Base-by-base conservation (phyloP, 2,113 vertebrate species). In the Eulemur rufifrons region DNA sequence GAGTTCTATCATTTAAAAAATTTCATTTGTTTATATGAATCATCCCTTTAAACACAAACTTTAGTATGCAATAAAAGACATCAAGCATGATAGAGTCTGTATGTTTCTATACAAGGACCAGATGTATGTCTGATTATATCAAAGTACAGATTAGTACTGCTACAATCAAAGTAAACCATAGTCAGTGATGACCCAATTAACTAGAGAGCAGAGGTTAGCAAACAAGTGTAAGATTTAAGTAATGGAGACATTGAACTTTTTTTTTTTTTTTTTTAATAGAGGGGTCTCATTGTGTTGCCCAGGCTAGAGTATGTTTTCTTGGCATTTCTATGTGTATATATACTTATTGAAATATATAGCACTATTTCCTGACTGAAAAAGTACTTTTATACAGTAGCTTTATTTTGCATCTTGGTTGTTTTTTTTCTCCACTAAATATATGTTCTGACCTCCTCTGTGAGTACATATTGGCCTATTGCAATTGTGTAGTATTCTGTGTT, bases 31-130 rank as follows among this genome's bases (percentile, higher is more conserved):
- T 42, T 95, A 8, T 83, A 42, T 8, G 37, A 84, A 81, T 63
- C 17, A 82, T 66, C 17, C 96, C 52, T 93, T 37, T 74, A 82
- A 86, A 83, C 9, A 63, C 20, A 78, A 68, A 96, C 25, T 89
- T 87, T 82, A 94, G 54, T 25, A 89, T 78, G 9, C 68, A 86
- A 45, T 59, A 88, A 97, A 71, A 84, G 59, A 2, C 32, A 88
- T 88, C 18, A 69, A 21, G 6, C 18, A 82, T 56, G 54, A 56
- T 32, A 89, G 1, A n/a, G 1, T 61, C 3, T 32, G 32, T 88
- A 10, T 54, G 45, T 42, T 93, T 88, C 47, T 81, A 34, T 59
- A 3, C 20, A 81, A 95, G 20, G 61, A 88, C 29, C 56, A 93
- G 25, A 29, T 32, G 1, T 3, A 34, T 39, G 50, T 78, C 71